Conservation (phyloP, 1,140 invertebrate genomes). For the Nymphalis io region DNA sequence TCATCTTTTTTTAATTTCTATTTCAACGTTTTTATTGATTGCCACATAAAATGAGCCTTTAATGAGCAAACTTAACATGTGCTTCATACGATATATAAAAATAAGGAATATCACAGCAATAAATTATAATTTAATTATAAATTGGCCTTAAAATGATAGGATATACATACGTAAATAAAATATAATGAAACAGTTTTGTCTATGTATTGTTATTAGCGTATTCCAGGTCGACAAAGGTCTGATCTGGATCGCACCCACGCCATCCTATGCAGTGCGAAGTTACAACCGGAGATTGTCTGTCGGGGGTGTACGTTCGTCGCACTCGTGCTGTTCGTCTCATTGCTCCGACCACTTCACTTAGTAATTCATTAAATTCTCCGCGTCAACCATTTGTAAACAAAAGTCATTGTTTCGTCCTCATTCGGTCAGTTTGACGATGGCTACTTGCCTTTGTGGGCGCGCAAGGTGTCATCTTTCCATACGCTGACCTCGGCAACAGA, state of each 20-base stretch:
- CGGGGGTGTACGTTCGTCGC: slow-evolving; percentile 60
- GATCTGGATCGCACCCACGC: slow-evolving; percentile 67
- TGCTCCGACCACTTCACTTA: slow-evolving; percentile 56
- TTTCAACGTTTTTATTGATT: too few relatives aligned
- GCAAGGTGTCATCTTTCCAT: slow-evolving; percentile 53
- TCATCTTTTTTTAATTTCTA: slow-evolving; percentile 33
- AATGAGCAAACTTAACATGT: too few relatives aligned
- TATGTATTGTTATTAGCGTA: slow-evolving; percentile 20
- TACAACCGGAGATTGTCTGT: slow-evolving; percentile 57
- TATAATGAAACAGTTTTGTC: background rate
- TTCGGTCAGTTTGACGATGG: slow-evolving; percentile 71
- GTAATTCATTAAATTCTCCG: slow-evolving; percentile 67
- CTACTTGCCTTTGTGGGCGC: slow-evolving; percentile 62
- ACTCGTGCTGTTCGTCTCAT: slow-evolving; percentile 57
- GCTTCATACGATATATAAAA: too few relatives aligned
- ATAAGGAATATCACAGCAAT: too few relatives aligned
- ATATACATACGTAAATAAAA: too few relatives aligned
- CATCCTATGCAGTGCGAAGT: slow-evolving; percentile 54
- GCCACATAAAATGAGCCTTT: too few relatives aligned
- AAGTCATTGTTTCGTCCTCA: slow-evolving; percentile 75
- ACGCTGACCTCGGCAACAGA: slow-evolving; percentile 43
- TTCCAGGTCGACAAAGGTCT: slow-evolving; percentile 43
- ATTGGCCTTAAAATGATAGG: too few relatives aligned
- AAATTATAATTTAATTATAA: too few relatives aligned
- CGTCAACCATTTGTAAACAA: slow-evolving; percentile 76